A percentile compares a stretch with the other conserved stretches of the same genome.
phyloP scores from a whole-genome alignment of 2,797 vertebrate species.

The Macropodus opercularis region DNA sequence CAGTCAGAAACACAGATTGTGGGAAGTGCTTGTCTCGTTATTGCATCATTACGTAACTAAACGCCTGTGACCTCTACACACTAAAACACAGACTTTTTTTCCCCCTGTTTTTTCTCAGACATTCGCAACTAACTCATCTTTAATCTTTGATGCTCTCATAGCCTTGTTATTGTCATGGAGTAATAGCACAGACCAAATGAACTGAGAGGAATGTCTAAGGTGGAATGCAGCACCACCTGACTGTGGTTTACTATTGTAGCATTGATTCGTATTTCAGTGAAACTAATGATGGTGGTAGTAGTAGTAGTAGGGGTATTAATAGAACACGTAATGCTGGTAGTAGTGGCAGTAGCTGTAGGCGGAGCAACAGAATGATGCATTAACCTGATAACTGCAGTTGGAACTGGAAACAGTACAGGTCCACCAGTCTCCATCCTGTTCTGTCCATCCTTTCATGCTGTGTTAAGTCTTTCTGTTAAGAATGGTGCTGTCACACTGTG shows the following conservation, averaged over 20 bases:
- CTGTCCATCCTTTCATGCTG: too few relatives aligned
- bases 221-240: neutral
- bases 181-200: neutral
- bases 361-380: constrained; percentile 5
- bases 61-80: constrained; percentile 6
- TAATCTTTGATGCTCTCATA: neutral
- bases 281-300: constrained; percentile 3
- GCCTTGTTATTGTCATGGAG: too few relatives aligned
- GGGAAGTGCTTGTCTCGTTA: constrained; percentile 27
- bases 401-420: constrained; percentile 4
- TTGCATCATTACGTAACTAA: constrained; percentile 35
- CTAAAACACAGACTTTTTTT: neutral
- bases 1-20: constrained; percentile 6
- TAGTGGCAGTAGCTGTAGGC: constrained; percentile 15
- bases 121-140: too few relatives aligned
- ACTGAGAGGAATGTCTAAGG: neutral
- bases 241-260: neutral
- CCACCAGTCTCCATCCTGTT: neutral
- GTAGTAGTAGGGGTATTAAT: constrained; percentile 19
- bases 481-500: too few relatives aligned
- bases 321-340: neutral
- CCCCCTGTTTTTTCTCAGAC: neutral
- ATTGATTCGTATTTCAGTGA: constrained; percentile 1
- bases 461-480: too few relatives aligned
- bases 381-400: constrained; percentile 15